Evolutionary conservation across 2,888 invertebrate genomes (phyloP), one percentile per base, ranked within the genome.

Genomic region (Linnaemya tessellans): DNA sequence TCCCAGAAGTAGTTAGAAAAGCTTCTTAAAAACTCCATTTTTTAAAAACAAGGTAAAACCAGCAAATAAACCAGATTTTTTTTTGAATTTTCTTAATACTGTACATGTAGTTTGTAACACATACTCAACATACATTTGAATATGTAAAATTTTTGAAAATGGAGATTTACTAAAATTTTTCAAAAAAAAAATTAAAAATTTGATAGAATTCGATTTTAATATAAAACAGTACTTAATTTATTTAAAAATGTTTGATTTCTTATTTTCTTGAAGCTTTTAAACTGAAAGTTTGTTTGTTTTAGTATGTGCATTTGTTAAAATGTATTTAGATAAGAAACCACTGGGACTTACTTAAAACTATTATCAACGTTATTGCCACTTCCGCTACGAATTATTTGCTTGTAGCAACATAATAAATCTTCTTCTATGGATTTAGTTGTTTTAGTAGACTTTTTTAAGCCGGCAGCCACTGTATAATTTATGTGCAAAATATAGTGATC

Each of bases 401-500:
- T 89, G 87, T 91, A 92, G 83, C 92, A 92, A 75, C 92, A 92
- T 1, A 70, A 85, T 1, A 89, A 54, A 41, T 89, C 88, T 46
- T 88, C 88, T 15, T 56, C 68, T 51, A 78, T 64, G n/a, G 70
- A 51, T 11, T 30, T 75, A 11, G 54, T 68, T 25, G 67, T 18
- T n/a, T 75, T 58, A n/a, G 20, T 62, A 3, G 1, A 8, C 25
- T 75, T 71, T 46, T 65, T 80, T 67, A 71, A 62, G 20, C 65
- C 71, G 18, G 64, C 43, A 0, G 83, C 77, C 0, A 87, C 79
- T 20, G 84, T 74, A 22, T 88, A 88, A 71, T 90, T 89, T 25
- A 89, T 88, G 13, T 89, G 88, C 5, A 92, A 81, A 8, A 79
- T 80, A 56, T 91, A 91, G 0, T 73, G 86, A 5, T 87, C 87